A percentile compares a stretch with the other conserved stretches of the same genome.
phyloP scores from a whole-genome alignment of 2,888 invertebrate genomes.

The Machimus rusticus region DNA sequence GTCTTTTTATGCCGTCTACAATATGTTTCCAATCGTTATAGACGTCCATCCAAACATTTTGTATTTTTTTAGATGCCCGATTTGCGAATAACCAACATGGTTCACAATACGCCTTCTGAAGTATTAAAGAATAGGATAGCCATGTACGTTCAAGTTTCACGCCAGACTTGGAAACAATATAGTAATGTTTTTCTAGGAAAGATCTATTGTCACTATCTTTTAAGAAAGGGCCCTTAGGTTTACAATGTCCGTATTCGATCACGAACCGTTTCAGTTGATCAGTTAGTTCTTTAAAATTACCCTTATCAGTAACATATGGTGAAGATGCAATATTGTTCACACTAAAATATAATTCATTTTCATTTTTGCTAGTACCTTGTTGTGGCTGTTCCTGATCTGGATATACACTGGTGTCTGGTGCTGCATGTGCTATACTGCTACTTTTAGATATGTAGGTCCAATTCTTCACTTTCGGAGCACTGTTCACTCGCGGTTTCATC shows the following conservation, averaged over 20 bases:
- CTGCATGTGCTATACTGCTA: too few species aligned
- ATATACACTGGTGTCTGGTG: too few species aligned
- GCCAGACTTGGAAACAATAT: conserved; percentile 36
- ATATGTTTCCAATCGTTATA: conserved; percentile 24
- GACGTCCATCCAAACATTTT: conserved; percentile 33
- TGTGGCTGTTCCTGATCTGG: too few species aligned
- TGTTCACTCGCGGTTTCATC: too few species aligned
- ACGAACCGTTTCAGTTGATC: conserved; percentile 27
- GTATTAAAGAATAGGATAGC: conserved; percentile 35
- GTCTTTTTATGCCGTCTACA: too few species aligned
- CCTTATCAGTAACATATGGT: conserved; percentile 40
- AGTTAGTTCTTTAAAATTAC: conserved; percentile 13
- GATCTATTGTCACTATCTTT: neutral
- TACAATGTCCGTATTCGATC: conserved; percentile 36
- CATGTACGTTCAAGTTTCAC: conserved; percentile 43
- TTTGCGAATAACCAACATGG: conserved; percentile 23
- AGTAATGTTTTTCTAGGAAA: conserved; percentile 26
- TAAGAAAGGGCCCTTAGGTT: conserved; percentile 29
- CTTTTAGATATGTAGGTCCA: too few species aligned
- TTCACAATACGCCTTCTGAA: conserved; percentile 40
- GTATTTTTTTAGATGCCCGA: conserved; percentile 35
- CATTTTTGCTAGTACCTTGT: too few species aligned
- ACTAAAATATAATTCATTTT: too few species aligned
- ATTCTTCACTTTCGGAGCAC: too few species aligned
- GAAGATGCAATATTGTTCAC: conserved; percentile 38